Evolutionary conservation across 2,113 vertebrate species (phyloP), one percentile per base, ranked within the genome.

Genomic region (Myrmophylax atrothorax): DNA sequence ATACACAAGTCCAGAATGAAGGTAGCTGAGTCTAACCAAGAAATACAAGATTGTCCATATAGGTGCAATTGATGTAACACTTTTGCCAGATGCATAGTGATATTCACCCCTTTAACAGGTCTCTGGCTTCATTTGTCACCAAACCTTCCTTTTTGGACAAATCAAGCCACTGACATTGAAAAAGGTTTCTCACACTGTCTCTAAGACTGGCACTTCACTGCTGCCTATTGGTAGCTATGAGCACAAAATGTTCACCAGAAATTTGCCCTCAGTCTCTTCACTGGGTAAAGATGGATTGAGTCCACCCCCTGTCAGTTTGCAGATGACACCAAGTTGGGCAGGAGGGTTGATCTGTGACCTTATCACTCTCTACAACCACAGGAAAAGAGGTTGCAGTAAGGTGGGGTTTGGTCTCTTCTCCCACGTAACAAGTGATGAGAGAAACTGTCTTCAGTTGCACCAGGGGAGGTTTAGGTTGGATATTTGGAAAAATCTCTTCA

Each of bases 341-440:
- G 16, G 18, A 58, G 2, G 47, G 55, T n/a, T 33, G 55, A 33
- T 13, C 31, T 56, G 31, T 28, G 25, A 63, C 20, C 10, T 9
- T 23, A 63, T 49, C 26, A 42, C 26, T 62, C 20, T 49, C 18
- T 23, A 35, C n/a, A 76, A 62, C 29, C 15, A 12, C 47, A 22
- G 47, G 40, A 55, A 55, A 53, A 55, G 20, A 76, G 33, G 18
- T 4, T 23, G 12, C 12, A 38, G 25, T 63, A 10, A 35, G 20
- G 20, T 25, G 44, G 25, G 20, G 31, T 12, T 15, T 31, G 20
- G 9, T 31, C 55, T 56, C 40, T 37, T 35, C 47, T 55, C 12
- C 47, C 42, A 49, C 0, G 26, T 37, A 19, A 8, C 28, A 31
- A 9, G 7, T 35, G 33, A 6, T 0, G 0, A 62, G 40, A 49